phyloP scores from a whole-genome alignment of 1,140 invertebrate genomes.

The Euura saliciscinereae region DNA sequence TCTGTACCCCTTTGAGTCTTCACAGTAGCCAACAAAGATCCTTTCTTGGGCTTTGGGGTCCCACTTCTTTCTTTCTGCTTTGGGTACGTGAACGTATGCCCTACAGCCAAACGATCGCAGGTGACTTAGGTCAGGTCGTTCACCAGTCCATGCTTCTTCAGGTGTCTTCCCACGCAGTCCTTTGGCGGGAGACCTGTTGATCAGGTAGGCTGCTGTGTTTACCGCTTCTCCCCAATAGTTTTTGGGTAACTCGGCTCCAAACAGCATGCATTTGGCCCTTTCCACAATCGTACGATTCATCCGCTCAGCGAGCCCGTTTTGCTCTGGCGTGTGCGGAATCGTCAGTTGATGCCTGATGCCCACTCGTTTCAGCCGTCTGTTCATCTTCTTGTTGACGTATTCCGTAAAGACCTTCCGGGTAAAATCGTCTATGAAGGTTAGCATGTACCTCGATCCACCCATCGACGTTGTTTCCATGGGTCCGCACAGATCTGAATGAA shows the following conservation, averaged over 20 bases:
- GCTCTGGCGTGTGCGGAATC: conserved; percentile 36
- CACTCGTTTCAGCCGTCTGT: conserved; percentile 19
- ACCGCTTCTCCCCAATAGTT: conserved; percentile 52
- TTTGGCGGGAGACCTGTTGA: conserved; percentile 34
- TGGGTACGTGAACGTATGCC: conserved; percentile 47
- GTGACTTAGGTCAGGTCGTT: conserved; percentile 33
- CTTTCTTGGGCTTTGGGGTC: conserved; percentile 40
- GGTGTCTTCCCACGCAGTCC: conserved; percentile 13
- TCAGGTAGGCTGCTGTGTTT: conserved; percentile 41
- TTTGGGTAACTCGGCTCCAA: conserved; percentile 33
- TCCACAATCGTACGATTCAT: conserved; percentile 27
- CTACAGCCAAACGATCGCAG: conserved; percentile 45
- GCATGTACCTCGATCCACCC: conserved; percentile 46
- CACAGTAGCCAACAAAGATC: conserved; percentile 56
- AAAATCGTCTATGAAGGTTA: conserved; percentile 54
- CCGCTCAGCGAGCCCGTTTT: conserved; percentile 41
- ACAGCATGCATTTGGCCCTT: conserved; percentile 34
- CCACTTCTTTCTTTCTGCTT: conserved; percentile 36
- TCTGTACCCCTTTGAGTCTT: conserved; percentile 48
- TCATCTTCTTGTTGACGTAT: conserved; percentile 47
- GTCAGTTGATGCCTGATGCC: conserved; percentile 30
- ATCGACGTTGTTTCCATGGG: conserved; percentile 25
- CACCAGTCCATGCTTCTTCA: conserved; percentile 34
- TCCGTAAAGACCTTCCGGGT: conserved; percentile 45
- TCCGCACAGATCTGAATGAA: conserved; percentile 52